A percentile compares a stretch with the other conserved stretches of the same genome.
Conservation (phyloP, 1,140 invertebrate genomes). For the Atta texana region DNA sequence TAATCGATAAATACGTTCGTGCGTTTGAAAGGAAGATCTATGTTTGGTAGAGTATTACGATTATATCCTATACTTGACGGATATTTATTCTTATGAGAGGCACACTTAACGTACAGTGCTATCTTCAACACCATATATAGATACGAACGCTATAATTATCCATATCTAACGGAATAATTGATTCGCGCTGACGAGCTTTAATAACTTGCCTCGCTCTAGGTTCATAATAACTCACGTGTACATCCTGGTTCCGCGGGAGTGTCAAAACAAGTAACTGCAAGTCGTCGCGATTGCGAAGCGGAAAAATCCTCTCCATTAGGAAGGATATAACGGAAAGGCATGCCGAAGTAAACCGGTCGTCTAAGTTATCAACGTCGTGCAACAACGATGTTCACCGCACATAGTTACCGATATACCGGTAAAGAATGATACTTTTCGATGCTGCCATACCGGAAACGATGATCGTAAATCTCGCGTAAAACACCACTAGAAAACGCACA, state of each 20-base stretch:
- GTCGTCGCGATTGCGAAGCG: conserved; percentile 24
- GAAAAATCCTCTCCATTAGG: conserved; percentile 44
- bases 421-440: conserved; percentile 50
- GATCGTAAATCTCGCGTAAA: conserved; percentile 38
- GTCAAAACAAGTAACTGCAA: conserved; percentile 49
- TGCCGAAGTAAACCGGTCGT: conserved; percentile 44
- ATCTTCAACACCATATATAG: conserved; percentile 42
- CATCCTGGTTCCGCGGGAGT: conserved; percentile 45
- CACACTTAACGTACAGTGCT: conserved; percentile 34
- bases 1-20: conserved; percentile 23
- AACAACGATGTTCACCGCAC: conserved; percentile 23
- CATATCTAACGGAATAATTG: conserved; percentile 55
- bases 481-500: conserved; percentile 11
- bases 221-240: conserved; percentile 32
- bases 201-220: conserved; percentile 41
- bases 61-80: conserved; percentile 43
- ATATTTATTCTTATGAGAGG: conserved; percentile 49
- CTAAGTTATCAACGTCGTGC: conserved; percentile 44
- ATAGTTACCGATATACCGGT: conserved; percentile 23
- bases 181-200: conserved; percentile 59
- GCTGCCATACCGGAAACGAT: conserved; percentile 34
- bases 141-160: conserved; percentile 52
- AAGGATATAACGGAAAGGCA: conserved; percentile 45
- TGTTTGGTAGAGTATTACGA: conserved; percentile 32
- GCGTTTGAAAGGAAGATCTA: conserved; percentile 35